Base-by-base conservation (phyloP, 2,113 vertebrate species). In the Oreochromis spilurus region DNA sequence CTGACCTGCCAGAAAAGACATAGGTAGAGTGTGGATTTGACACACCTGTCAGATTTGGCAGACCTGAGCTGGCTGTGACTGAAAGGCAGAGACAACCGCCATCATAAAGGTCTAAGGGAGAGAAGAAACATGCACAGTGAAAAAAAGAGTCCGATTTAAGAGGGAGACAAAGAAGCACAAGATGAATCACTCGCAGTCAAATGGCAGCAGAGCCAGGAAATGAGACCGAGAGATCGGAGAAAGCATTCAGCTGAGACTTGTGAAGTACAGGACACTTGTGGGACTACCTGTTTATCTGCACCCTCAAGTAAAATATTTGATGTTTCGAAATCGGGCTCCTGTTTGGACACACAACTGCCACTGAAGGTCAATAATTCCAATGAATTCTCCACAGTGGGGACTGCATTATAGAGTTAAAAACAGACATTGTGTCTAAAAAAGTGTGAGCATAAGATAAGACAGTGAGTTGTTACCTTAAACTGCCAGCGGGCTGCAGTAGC, bases 31-130 rank as follows among this genome's bases (percentile, higher is more conserved):
- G 87, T 88, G 85, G 88, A 94, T 95, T 93, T 93, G 88, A 95
- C 91, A 94, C 94, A 93, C 90, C 93, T 94, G 95, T 87, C 94
- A 94, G 85, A 90, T 94, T 94, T 93, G 92, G 91, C 92, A 92
- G 87, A 60, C 26, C 72, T 84, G 84, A 92, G 90, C 89, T 85
- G 91, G 78, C 90, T 87, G 81, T 54, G 53, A 91, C 84, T 89
- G 88, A 92, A 87, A 86, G 82, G 82, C 11, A 87, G 87, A 91
- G 89, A 88, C 88, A 85, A 85, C 85, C 85, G 89, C 84, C 90
- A 89, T 92, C 88, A 83, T 81, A 84, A 88, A 90, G 84, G 91
- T 91, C 87, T 91, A 57, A 83, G 60, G 70, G 86, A 88, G 79
- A 57, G 34, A 83, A 84, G 70, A 84, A 84, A 48, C 62, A 62